A percentile compares a stretch with the other conserved stretches of the same genome.
These are phyloP conservation scores for Epsilonema sp. DNA, from an alignment of 2,888 invertebrate genomes.

Conservation along the genomic window DNA sequence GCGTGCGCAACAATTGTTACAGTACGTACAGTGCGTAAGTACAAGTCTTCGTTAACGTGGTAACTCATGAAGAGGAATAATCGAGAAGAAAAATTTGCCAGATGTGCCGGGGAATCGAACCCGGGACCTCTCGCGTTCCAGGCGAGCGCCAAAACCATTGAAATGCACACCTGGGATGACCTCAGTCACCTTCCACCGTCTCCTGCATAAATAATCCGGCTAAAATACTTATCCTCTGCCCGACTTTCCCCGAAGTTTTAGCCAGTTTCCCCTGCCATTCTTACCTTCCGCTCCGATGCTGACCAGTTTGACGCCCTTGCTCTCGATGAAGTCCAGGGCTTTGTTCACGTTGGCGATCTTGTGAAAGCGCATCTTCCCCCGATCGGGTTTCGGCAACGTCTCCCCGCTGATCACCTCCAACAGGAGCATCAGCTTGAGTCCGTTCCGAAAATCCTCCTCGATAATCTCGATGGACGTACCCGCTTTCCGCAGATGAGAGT, in stretches of 20 bases:
- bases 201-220: background rate
- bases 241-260: no score
- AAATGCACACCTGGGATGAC: background rate
- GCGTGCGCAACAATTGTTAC: no score
- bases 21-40: no score
- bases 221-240: background rate
- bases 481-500: slow-evolving; percentile 96
- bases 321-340: slow-evolving; percentile 88
- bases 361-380: slow-evolving; percentile 98
- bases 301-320: slow-evolving; percentile 90
- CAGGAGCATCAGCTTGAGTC: slow-evolving; percentile 80
- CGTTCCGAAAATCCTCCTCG: slow-evolving; percentile 94
- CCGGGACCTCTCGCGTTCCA: no score
- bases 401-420: slow-evolving; percentile 75
- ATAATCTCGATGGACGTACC: slow-evolving; percentile 96
- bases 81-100: no score
- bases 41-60: no score
- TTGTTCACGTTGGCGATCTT: slow-evolving; percentile 98
- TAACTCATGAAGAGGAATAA: no score
- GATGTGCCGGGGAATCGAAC: no score
- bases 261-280: no score
- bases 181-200: background rate
- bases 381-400: slow-evolving; percentile 89
- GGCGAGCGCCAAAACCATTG: background rate
- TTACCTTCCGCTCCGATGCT: slow-evolving; percentile 90